Percentiles rank a stretch among this genome's conserved stretches.
Conservation (phyloP, 2,113 vertebrate genomes). For the Mesitornis unicolor region DNA sequence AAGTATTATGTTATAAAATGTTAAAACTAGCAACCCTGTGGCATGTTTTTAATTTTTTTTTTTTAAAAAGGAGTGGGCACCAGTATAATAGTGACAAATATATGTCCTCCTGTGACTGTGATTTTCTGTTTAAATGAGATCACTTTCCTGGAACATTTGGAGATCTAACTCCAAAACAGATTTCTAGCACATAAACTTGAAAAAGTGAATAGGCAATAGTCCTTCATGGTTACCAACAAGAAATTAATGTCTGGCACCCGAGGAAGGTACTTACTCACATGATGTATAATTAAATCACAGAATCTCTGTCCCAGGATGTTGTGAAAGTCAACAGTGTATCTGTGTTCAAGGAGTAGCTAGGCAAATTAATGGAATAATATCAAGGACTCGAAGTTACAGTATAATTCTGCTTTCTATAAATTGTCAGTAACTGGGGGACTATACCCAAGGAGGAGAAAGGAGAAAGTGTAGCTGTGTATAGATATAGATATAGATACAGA, state of each 20-base stretch:
- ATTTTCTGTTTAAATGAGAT: neutral
- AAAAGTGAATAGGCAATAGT: neutral
- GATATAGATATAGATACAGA: no score
- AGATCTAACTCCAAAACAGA: neutral
- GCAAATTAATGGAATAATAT: neutral
- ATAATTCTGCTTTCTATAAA: neutral
- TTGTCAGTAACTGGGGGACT: neutral
- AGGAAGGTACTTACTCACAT: neutral
- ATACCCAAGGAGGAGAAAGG: neutral
- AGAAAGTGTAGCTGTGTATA: neutral
- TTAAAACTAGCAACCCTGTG: neutral
- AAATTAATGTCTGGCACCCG: neutral
- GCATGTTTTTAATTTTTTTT: neutral
- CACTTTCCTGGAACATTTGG: neutral
- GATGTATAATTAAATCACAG: neutral
- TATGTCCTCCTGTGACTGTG: neutral
- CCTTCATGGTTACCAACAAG: neutral
- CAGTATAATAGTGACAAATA: neutral
- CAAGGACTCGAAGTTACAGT: neutral
- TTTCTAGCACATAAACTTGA: neutral
- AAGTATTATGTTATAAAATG: neutral
- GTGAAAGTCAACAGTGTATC: neutral
- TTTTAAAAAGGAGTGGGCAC: no score
- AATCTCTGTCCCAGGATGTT: neutral
- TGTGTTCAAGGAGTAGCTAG: neutral